phyloP scores from a whole-genome alignment of 2,888 invertebrate genomes.

The Cynaeus angustus region DNA sequence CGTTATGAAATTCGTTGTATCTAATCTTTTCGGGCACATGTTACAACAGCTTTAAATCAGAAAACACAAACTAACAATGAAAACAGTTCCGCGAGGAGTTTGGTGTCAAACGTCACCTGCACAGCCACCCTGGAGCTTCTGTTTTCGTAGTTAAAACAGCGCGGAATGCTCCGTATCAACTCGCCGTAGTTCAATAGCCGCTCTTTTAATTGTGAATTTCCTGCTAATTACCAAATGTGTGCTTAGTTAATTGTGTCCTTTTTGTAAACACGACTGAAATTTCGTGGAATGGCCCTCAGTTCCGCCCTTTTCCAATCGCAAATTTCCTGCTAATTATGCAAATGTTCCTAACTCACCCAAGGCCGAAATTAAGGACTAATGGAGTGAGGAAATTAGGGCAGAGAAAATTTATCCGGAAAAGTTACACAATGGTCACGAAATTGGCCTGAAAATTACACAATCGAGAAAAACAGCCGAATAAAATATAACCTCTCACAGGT shows the following conservation, averaged over 20 bases:
- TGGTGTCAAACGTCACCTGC: no score
- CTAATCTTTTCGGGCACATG: no score
- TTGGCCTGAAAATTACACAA: background rate
- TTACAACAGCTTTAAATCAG: no score
- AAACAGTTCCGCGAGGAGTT: no score
- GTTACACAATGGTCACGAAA: background rate
- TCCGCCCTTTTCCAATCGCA: conserved; percentile 6
- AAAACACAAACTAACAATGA: no score
- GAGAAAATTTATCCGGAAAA: background rate
- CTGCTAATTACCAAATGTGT: conserved; percentile 23
- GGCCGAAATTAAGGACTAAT: conserved; percentile 10
- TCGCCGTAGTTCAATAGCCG: conserved; percentile 26
- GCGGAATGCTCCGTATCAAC: background rate
- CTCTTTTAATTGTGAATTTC: conserved; percentile 13
- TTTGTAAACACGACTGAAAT: background rate
- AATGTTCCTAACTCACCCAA: conserved; percentile 12
- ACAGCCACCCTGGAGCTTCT: no score
- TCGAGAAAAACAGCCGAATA: background rate
- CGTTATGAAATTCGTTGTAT: no score
- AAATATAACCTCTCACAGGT: background rate
- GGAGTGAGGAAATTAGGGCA: background rate
- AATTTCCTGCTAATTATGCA: conserved; percentile 24
- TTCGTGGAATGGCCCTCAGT: background rate
- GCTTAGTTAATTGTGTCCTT: background rate
- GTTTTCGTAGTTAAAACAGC: no score